These are phyloP conservation scores for Lithosia quadra DNA, from an alignment of 2,888 invertebrate species.

Conservation along the genomic window DNA sequence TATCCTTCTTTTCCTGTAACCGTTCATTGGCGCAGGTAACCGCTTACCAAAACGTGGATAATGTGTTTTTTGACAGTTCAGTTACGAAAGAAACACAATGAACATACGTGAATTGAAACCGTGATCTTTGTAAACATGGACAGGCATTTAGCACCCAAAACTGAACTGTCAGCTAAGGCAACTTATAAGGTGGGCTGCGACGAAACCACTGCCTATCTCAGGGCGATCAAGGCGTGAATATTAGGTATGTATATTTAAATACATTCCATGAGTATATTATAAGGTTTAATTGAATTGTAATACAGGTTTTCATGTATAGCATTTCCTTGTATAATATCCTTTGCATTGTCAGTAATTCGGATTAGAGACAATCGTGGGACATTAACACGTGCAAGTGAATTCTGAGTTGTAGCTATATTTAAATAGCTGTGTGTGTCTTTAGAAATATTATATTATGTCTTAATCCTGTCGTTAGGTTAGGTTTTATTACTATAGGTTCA, in stretches of 20 bases:
- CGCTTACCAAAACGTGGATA: too few species aligned
- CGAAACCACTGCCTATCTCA: neutral
- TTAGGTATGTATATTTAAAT: neutral
- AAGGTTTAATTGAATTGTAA: conserved; percentile 15
- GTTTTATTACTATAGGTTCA: too few species aligned
- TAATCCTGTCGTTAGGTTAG: too few species aligned
- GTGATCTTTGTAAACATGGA: too few species aligned
- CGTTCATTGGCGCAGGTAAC: too few species aligned
- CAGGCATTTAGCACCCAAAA: too few species aligned
- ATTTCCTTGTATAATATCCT: conserved; percentile 23
- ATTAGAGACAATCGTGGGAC: conserved; percentile 24
- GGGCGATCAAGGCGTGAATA: neutral
- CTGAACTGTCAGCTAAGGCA: too few species aligned
- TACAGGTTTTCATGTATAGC: conserved; percentile 25
- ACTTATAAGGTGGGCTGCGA: neutral
- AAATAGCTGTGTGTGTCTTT: neutral
- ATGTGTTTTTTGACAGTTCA: too few species aligned
- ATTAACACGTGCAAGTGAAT: conserved; percentile 17
- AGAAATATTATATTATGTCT: neutral
- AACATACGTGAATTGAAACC: too few species aligned
- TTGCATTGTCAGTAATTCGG: conserved; percentile 33
- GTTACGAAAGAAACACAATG: too few species aligned
- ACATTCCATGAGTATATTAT: neutral
- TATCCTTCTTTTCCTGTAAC: too few species aligned
- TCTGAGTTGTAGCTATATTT: neutral